Base-by-base conservation (phyloP, 2,797 vertebrate genomes). In the Menidia menidia region DNA sequence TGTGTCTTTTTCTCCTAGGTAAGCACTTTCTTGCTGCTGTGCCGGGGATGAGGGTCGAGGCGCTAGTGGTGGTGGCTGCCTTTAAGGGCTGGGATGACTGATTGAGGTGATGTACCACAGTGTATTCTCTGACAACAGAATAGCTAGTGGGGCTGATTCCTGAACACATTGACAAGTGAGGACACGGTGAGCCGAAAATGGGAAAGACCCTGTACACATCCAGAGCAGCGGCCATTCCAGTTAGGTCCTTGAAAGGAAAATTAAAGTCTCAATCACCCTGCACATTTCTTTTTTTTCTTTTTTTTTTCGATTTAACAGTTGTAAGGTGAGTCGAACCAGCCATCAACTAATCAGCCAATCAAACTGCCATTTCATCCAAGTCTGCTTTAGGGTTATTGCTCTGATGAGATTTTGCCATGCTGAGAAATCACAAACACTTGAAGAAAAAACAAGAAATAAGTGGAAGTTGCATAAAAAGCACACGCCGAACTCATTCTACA, bases 1-100 rank as follows among this genome's bases (percentile, higher is more conserved):
- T 84, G 35, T 93, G 79, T 94, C 84, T 92, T 91, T 93, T 92
- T 90, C 90, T 92, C 90, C 86, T 93, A 94, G 93, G 94, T 94
- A 95, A 95, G 94, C 94, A 93, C 87, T 94, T 94, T 93, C 87
- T 77, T 15, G 80, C 82, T 64, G 78, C 84, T 75, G 80, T 82
- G 77, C 82, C 44, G 62, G 85, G 84, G 73, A 86, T 85, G 90
- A 90, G 90, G 92, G 89, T 87, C 81, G 72, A 80, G 82, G 73
- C 47, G 67, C 85, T 75, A 64, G 83, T 74, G 68, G 77, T 74
- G 85, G 81, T 64, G 81, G 88, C 85, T 89, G 87, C 83, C 87
- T 85, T 75, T 65, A 75, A 89, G 83, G 84, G 72, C 88, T 73
- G 80, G 82, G 87, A 87, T 91, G 91, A 89, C 91, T 92, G 93